phyloP scores from a whole-genome alignment of 2,797 vertebrate genomes.

The Urocyon cinereoargenteus region DNA sequence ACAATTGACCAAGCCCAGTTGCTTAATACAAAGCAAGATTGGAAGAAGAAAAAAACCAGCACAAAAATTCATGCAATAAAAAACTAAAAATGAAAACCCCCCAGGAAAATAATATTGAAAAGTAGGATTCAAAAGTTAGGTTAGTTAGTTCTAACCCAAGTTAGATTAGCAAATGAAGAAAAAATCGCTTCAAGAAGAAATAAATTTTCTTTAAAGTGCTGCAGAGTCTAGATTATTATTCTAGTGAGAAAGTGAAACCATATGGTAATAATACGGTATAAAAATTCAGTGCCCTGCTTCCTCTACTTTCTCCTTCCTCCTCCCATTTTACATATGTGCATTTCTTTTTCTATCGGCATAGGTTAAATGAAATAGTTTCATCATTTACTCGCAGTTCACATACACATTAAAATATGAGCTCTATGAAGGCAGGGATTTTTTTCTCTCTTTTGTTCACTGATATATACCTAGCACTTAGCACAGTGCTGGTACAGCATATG shows the following conservation, averaged over 20 bases:
- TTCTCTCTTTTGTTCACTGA: background rate
- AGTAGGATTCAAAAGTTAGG: background rate
- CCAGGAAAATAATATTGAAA: background rate
- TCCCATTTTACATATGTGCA: background rate
- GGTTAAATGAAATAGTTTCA: background rate
- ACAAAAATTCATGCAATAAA: background rate
- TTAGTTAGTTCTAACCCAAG: too few relatives aligned
- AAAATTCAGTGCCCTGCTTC: background rate
- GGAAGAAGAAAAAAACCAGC: background rate
- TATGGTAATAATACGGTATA: background rate
- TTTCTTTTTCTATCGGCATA: background rate
- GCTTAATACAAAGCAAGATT: background rate
- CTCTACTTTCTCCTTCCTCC: background rate
- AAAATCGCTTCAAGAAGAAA: background rate
- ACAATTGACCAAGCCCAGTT: background rate
- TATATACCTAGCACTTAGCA: background rate
- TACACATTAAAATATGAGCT: background rate
- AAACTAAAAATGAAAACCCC: background rate
- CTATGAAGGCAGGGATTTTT: background rate
- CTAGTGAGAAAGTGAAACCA: background rate
- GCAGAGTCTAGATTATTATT: background rate
- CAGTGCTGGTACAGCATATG: background rate
- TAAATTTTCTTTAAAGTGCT: background rate
- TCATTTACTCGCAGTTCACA: background rate
- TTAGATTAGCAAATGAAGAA: background rate